Conservation (phyloP, 2,113 vertebrate genomes). For the Mohoua ochrocephala region DNA sequence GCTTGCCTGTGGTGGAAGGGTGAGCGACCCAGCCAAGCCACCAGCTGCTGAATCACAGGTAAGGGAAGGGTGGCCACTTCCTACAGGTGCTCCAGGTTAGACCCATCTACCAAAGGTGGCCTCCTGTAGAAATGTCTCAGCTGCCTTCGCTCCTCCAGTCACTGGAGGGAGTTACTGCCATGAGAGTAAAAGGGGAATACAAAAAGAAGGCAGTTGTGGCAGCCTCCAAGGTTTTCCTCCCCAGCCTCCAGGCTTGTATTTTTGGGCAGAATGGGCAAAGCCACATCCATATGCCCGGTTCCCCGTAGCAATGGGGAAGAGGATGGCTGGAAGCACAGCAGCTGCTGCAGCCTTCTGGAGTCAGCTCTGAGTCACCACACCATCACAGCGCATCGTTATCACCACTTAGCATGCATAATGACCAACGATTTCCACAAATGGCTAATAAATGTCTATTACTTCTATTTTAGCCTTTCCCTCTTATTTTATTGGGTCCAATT, state of each 20-base stretch:
- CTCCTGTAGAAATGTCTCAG: neutral
- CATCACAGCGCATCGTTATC: neutral
- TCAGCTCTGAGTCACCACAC: neutral
- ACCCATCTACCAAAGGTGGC: neutral
- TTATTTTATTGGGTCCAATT: neutral
- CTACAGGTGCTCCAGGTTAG: neutral
- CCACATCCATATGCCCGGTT: accelerated
- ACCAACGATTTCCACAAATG: neutral
- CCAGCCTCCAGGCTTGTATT: neutral
- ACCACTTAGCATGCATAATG: neutral
- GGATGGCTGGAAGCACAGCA: neutral
- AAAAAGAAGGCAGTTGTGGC: neutral
- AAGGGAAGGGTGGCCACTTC: neutral
- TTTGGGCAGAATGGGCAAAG: neutral
- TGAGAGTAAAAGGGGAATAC: neutral
- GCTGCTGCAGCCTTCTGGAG: neutral
- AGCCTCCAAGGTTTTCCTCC: neutral
- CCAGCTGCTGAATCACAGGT: accelerated
- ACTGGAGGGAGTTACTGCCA: neutral
- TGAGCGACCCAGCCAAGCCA: neutral
- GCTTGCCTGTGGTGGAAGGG: neutral
- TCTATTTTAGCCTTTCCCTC: neutral
- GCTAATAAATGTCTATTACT: neutral
- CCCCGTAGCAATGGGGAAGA: neutral
- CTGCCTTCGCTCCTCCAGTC: neutral